Evolutionary conservation across 2,113 vertebrate species (phyloP).

Genomic region (human): GRCh38 chr1:223513501-223514000

Average conservation of each 20-base stretch:
- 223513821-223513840: not conserved
- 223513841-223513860: not conserved
- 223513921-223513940: not conserved
- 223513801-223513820: not conserved
- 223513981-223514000: not conserved
- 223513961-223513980: not conserved
- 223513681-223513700: not conserved
- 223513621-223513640: not conserved
- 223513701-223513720: not conserved
- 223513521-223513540: not conserved
- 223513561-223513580: not conserved
- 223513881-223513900: not conserved
- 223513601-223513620: fast-evolving
- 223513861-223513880: not conserved
- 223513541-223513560: not conserved
- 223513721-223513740: not conserved
- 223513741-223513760: not conserved
- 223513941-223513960: not conserved
- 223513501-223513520: too few species aligned
- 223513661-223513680: not conserved
- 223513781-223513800: not conserved
- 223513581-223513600: not conserved
- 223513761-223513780: not conserved
- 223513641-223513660: not conserved
- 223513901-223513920: not conserved